These are phyloP conservation scores for Salmo trutta DNA, from an alignment of 2,797 vertebrate species.

Conservation along the genomic window DNA sequence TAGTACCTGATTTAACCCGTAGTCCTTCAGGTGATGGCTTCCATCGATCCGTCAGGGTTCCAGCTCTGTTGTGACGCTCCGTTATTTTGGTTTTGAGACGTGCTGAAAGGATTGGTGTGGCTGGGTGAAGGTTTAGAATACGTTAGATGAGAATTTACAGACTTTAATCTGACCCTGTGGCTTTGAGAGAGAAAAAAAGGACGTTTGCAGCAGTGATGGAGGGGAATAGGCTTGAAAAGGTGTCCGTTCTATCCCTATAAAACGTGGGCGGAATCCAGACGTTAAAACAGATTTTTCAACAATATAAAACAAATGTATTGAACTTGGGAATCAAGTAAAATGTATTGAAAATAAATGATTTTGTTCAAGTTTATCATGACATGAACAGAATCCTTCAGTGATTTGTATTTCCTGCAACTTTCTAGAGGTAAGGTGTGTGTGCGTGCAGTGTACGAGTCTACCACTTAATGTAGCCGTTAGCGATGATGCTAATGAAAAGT, in stretches of 20 bases:
- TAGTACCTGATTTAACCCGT: conserved; percentile 22
- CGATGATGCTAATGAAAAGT: too few species aligned
- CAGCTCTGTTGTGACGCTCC: not conserved
- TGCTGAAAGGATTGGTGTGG: not conserved
- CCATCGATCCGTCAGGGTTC: not conserved
- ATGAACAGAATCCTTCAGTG: too few species aligned
- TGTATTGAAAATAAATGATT: too few species aligned
- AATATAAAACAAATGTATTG: too few species aligned
- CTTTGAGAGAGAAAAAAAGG: not conserved
- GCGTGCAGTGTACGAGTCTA: too few species aligned
- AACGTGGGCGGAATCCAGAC: conserved; percentile 16
- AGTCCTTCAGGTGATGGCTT: conserved; percentile 8
- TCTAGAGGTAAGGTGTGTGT: too few species aligned
- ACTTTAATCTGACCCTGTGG: not conserved
- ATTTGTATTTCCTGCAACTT: too few species aligned
- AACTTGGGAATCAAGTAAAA: too few species aligned
- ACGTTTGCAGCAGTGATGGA: not conserved
- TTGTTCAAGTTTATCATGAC: too few species aligned
- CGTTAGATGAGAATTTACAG: not conserved
- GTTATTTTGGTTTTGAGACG: not conserved
- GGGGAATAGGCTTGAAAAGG: not conserved
- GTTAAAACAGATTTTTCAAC: conserved; percentile 53
- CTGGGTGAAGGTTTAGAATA: not conserved
- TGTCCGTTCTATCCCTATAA: conserved; percentile 41
- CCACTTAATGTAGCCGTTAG: too few species aligned